Evolutionary conservation across 2,888 invertebrate genomes (phyloP).

Genomic region (Chrysolina oricalcia): DNA sequence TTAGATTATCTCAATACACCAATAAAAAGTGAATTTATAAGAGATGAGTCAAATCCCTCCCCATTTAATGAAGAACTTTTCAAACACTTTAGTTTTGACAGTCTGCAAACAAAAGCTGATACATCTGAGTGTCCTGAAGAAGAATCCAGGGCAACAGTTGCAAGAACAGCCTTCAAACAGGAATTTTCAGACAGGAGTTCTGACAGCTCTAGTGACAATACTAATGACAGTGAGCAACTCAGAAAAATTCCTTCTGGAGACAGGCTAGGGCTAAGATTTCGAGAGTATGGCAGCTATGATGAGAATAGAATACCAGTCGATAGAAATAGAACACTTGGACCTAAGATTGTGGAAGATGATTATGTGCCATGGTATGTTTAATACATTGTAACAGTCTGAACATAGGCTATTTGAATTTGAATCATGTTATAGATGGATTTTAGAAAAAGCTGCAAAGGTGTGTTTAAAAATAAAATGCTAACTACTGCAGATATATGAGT

Average conservation of each 20-base stretch:
- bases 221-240: slow-evolving; percentile 20
- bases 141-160: background rate
- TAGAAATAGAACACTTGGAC: slow-evolving; percentile 45
- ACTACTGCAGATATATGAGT: no score
- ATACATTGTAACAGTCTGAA: no score
- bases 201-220: slow-evolving; percentile 5
- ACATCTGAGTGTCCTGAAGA: background rate
- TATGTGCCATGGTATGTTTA: slow-evolving; percentile 39
- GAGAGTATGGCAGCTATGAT: slow-evolving; percentile 22
- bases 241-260: slow-evolving; percentile 41
- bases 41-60: slow-evolving; percentile 57
- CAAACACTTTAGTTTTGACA: slow-evolving; percentile 50
- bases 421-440: no score
- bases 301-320: slow-evolving; percentile 28
- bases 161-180: slow-evolving; percentile 4
- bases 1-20: slow-evolving; percentile 31
- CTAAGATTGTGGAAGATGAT: slow-evolving; percentile 20
- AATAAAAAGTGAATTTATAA: slow-evolving; percentile 45
- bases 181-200: slow-evolving; percentile 1
- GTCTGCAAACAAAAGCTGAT: slow-evolving; percentile 37
- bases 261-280: slow-evolving; percentile 46
- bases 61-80: slow-evolving; percentile 60
- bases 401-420: no score
- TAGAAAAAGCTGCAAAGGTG: no score
- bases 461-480: no score